Evolutionary conservation across 1,140 invertebrate species (phyloP), one percentile per base, ranked within the genome.

Genomic region (Microplitis demolitor): DNA sequence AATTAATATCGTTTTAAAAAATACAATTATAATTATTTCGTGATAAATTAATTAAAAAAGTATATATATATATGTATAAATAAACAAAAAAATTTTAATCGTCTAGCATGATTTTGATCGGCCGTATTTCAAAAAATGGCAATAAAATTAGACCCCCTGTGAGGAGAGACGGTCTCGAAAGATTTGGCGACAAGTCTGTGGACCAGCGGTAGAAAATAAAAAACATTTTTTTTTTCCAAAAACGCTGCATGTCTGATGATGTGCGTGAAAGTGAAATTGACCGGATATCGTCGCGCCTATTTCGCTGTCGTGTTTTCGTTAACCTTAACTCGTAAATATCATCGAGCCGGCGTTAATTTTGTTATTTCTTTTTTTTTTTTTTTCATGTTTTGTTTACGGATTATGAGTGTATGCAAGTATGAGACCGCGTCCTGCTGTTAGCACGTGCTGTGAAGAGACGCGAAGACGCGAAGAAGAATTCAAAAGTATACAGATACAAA

Each of bases 91-190:
- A 24, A 24, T 24, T 24, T 24, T 24, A 1, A 24, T 24, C 24
- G 39, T 11, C 39, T 16, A 33, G 16, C 58, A 56, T 56, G 33
- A 61, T 33, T 24, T 61, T 16, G 39, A 68, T 69, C 39, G 39
- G 39, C 39, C 6, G 39, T 45, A 45, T 45, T 45, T 45, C 39
- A 45, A 45, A 45, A 45, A 45, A 9, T 58, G 51, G 24, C 24
- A 58, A 58, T 24, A 73, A 73, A 72, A 76, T 66, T 66, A 58
- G 71, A 76, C 74, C 74, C 68, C 74, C 74, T 69, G 74, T 67
- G 68, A 76, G 56, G 68, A 73, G 61, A 58, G 73, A 76, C 74
- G 73, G 71, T 56, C 66, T 45, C 3, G 34, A 61, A 53, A 64
- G 4, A 13, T 68, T 72, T 76, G 74, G 74, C 74, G 74, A 76